A percentile compares a stretch with the other conserved stretches of the same genome.
phyloP scores from a whole-genome alignment of 2,797 vertebrate genomes.

The Acestrorhynchus altus region DNA sequence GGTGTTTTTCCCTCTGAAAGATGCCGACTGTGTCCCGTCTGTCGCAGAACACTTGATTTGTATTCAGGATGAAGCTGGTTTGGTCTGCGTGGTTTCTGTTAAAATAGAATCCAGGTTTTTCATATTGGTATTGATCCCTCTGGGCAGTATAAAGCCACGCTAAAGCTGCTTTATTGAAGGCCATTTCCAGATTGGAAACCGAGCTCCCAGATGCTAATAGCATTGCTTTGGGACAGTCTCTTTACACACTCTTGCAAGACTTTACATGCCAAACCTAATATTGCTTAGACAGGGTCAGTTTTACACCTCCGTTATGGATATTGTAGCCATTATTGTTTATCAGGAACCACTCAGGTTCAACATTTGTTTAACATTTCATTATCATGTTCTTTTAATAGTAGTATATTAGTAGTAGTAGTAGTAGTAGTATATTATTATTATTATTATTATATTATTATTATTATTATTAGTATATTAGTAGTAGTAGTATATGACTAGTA shows the following conservation, averaged over 20 bases:
- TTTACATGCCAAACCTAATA: constrained; percentile 34
- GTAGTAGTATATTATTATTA: no score
- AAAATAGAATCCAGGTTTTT: constrained; percentile 81
- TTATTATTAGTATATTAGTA: no score
- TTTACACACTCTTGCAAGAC: constrained; percentile 23
- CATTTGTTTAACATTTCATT: not conserved
- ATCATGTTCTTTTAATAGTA: not conserved
- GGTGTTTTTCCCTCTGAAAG: constrained; percentile 41
- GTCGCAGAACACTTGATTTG: constrained; percentile 50
- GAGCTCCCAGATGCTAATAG: constrained; percentile 78
- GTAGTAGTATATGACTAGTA: no score
- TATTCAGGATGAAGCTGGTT: constrained; percentile 52
- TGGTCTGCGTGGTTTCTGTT: constrained; percentile 49
- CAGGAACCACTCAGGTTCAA: no score
- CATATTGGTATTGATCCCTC: constrained; percentile 83
- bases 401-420: no score
- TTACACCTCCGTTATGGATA: not conserved
- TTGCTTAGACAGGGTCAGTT: not conserved
- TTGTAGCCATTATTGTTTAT: not conserved
- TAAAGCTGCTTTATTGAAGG: constrained; percentile 81
- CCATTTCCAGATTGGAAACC: constrained; percentile 80
- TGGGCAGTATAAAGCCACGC: constrained; percentile 71
- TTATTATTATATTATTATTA: no score
- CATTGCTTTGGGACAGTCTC: constrained; percentile 55
- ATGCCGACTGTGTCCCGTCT: not conserved